These are phyloP conservation scores for Aphidoletes aphidimyza DNA, from an alignment of 2,888 invertebrate genomes.

Conservation along the genomic window DNA sequence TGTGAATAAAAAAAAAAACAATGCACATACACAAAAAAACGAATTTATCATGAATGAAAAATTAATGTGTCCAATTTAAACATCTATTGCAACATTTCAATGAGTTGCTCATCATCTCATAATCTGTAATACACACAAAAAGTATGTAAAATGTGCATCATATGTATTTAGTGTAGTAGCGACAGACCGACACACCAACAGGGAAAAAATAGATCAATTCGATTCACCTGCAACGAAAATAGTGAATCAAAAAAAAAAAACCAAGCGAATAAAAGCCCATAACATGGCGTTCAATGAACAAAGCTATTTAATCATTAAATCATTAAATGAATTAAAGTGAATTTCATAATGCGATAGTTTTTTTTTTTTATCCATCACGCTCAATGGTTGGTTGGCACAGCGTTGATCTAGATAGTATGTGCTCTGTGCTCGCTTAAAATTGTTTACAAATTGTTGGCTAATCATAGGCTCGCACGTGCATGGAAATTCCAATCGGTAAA, in stretches of 20 bases:
- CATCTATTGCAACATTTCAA: conserved; percentile 20
- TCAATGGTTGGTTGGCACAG: neutral
- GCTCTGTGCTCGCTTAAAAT: neutral
- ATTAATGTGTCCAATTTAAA: conserved; percentile 11
- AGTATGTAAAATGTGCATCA: neutral
- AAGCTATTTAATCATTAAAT: conserved; percentile 27
- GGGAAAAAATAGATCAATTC: neutral
- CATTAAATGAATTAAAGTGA: conserved; percentile 29
- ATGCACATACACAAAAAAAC: neutral
- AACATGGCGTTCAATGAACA: conserved; percentile 14
- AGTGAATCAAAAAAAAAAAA: neutral
- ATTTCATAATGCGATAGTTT: neutral
- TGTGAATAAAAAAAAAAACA: neutral
- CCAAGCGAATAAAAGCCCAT: neutral
- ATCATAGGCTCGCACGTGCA: neutral
- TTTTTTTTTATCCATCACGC: neutral
- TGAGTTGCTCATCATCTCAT: neutral
- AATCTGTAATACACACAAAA: neutral
- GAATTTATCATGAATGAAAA: conserved; percentile 29
- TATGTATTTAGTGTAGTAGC: neutral
- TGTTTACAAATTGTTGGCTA: neutral
- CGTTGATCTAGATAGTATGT: neutral
- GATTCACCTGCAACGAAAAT: neutral
- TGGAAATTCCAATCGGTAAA: neutral
- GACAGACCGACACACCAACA: neutral